A percentile compares a stretch with the other conserved stretches of the same genome.
These are phyloP conservation scores for Prosopocoilus inquinatus DNA, from an alignment of 2,888 invertebrate genomes.

Conservation along the genomic window DNA sequence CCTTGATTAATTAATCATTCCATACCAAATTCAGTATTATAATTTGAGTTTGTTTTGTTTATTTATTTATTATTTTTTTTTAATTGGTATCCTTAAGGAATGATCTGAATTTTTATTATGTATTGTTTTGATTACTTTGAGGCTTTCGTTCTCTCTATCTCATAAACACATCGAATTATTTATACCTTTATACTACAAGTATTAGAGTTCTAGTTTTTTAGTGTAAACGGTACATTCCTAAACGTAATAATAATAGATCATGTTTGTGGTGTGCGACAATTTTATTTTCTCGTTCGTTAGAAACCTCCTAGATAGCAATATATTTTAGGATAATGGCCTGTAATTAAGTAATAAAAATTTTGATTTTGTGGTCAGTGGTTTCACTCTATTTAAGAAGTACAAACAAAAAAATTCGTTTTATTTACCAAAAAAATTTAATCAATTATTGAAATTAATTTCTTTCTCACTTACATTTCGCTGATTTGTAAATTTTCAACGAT, in stretches of 20 bases:
- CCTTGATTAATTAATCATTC: no score
- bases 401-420: no score
- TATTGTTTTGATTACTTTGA: neutral
- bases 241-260: neutral
- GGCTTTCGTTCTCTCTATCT: neutral
- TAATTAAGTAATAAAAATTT: conserved; percentile 16
- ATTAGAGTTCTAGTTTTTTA: neutral
- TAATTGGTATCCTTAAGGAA: no score
- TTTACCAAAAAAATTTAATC: no score
- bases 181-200: conserved; percentile 19
- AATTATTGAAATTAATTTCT: no score
- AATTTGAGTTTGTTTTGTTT: no score
- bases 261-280: conserved; percentile 1
- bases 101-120: neutral
- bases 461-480: no score
- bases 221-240: no score
- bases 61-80: no score
- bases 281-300: conserved; percentile 8
- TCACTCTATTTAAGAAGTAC: neutral
- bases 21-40: no score
- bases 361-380: conserved; percentile 6
- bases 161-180: conserved; percentile 25
- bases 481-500: no score
- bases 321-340: conserved; percentile 24
- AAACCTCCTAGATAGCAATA: conserved; percentile 22